Conservation (phyloP, 1,140 invertebrate genomes). For the Zaprionus africanus region DNA sequence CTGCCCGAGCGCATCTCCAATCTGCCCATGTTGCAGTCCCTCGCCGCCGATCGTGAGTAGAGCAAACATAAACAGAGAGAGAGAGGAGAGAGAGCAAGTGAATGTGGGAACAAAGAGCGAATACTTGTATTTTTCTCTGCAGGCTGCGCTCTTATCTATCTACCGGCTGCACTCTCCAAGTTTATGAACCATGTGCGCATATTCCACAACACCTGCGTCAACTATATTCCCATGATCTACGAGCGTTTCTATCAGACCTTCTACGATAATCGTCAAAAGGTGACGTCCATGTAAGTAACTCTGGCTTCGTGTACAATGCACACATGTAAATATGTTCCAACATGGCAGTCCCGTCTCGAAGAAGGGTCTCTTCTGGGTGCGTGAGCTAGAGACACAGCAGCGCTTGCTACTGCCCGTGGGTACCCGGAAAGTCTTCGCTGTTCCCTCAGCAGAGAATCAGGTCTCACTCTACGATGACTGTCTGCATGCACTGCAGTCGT, state of each 20-base stretch:
- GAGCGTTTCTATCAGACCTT: constrained; percentile 79
- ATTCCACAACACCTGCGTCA: constrained; percentile 78
- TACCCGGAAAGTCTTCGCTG: constrained; percentile 63
- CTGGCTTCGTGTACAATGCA: not conserved
- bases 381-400: constrained; percentile 60
- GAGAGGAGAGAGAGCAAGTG: not conserved
- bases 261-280: constrained; percentile 70
- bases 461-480: constrained; percentile 78
- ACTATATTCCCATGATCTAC: constrained; percentile 81
- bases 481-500: constrained; percentile 61
- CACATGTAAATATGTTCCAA: not conserved
- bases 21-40: constrained; percentile 72
- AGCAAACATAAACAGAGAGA: not conserved
- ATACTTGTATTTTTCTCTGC: not conserved
- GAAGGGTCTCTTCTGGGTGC: constrained; percentile 69
- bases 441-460: constrained; percentile 73
- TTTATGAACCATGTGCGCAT: constrained; percentile 79
- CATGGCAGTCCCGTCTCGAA: constrained; percentile 40
- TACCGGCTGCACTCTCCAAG: constrained; percentile 79
- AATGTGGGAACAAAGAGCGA: not conserved
- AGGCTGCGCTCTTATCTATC: constrained; percentile 76
- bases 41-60: constrained; percentile 77
- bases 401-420: constrained; percentile 68
- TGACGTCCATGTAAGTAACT: constrained; percentile 60
- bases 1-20: constrained; percentile 79